These are phyloP conservation scores for Chloroclysta siterata DNA, from an alignment of 2,888 invertebrate genomes.

Conservation along the genomic window DNA sequence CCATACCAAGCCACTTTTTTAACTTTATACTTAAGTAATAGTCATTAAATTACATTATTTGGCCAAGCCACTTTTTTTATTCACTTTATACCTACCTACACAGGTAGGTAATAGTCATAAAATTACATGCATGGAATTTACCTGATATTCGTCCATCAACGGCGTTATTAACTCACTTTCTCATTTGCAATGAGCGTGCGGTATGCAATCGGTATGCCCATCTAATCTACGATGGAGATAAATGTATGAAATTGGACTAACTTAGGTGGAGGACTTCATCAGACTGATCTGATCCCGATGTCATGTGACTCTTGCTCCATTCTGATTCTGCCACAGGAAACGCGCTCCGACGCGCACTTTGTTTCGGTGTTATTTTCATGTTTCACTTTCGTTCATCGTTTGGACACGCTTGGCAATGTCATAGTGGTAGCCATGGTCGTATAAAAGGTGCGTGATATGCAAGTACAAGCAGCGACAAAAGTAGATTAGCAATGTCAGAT, in stretches of 20 bases:
- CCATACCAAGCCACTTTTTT: neutral
- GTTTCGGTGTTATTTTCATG: conserved; percentile 65
- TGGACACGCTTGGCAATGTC: conserved; percentile 50
- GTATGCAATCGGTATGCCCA: conserved; percentile 49
- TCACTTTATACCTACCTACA: conserved; percentile 29
- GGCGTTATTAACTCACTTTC: conserved; percentile 63
- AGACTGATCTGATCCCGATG: conserved; percentile 19
- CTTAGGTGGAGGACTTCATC: conserved; percentile 21
- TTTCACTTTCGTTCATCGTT: conserved; percentile 72
- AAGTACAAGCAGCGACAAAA: neutral
- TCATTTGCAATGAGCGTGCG: conserved; percentile 54
- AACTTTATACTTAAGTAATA: neutral
- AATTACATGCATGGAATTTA: conserved; percentile 45
- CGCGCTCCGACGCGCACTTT: conserved; percentile 75
- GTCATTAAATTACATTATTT: conserved; percentile 19
- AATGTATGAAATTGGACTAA: conserved; percentile 7
- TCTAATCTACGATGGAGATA: conserved; percentile 11
- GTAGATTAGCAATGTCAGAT: too few species aligned
- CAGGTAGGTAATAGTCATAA: neutral
- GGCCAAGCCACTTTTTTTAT: neutral
- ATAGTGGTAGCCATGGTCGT: conserved; percentile 4
- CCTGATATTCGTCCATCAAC: conserved; percentile 76
- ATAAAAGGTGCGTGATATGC: neutral
- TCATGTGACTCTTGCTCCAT: conserved; percentile 30
- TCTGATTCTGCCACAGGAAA: conserved; percentile 67